These are phyloP conservation scores for Halisarca cf. caerulea DNA, from an alignment of 37 sponge, comb jelly and placozoan species.

Conservation along the genomic window DNA sequence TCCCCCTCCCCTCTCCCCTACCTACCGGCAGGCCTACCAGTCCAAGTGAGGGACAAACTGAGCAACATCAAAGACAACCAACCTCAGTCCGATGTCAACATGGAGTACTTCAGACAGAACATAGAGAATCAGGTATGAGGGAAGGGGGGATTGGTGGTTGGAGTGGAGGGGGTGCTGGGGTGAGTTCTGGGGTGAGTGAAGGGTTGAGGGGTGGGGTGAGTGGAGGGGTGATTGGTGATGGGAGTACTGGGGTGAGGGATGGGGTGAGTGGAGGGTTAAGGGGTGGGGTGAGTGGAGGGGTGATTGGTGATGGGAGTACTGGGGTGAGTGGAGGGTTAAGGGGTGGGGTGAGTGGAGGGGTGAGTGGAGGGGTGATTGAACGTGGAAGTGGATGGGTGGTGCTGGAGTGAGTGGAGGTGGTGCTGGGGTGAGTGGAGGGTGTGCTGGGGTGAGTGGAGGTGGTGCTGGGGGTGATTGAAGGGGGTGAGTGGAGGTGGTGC, in stretches of 20 bases:
- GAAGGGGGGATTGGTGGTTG: background rate
- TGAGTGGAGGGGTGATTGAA: too few species aligned
- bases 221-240: background rate
- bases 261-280: background rate
- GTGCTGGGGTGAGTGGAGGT: too few species aligned
- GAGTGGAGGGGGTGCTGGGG: too few species aligned
- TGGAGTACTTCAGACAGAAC: slow-evolving; percentile 91
- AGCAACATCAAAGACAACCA: slow-evolving; percentile 72
- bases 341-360: background rate
- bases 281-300: background rate
- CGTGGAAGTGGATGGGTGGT: too few species aligned
- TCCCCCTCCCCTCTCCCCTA: too few species aligned
- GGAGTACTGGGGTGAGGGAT: too few species aligned
- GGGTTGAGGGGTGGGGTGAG: background rate
- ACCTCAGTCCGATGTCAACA: slow-evolving; percentile 92
- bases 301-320: background rate
- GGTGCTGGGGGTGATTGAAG: too few species aligned
- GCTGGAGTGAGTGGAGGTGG: background rate
- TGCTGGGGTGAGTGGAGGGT: background rate
- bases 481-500: too few species aligned
- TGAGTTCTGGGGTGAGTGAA: background rate
- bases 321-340: background rate
- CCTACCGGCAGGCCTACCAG: slow-evolving; percentile 81
- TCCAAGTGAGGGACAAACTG: slow-evolving; percentile 88
- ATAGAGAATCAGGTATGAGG: slow-evolving; percentile 65